Conservation (phyloP, 2,888 invertebrate genomes). For the Leptopilina syphax region DNA sequence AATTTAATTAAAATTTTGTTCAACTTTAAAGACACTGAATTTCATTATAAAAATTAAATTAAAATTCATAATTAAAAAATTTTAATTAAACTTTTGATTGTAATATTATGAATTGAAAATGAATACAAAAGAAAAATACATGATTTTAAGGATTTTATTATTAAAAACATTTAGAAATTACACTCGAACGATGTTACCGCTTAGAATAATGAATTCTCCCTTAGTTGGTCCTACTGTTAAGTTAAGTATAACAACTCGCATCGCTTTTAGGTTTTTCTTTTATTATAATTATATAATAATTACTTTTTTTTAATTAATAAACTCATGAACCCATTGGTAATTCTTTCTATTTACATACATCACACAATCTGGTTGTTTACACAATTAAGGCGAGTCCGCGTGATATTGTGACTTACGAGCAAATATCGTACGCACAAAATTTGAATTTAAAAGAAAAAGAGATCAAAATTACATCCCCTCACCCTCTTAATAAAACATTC, state of each 20-base stretch:
- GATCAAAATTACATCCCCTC: slow-evolving; percentile 47
- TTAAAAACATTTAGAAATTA: slow-evolving; percentile 75
- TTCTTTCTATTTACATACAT: slow-evolving; percentile 43
- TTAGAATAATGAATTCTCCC: slow-evolving; percentile 63
- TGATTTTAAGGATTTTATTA: slow-evolving; percentile 67
- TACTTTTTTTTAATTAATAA: not conserved
- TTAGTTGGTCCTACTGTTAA: slow-evolving; percentile 68
- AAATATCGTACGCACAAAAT: not conserved
- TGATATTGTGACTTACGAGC: slow-evolving; percentile 44
- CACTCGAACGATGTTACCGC: slow-evolving; percentile 66
- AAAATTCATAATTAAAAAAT: too few relatives aligned
- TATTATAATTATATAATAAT: too few relatives aligned
- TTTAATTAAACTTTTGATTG: not conserved
- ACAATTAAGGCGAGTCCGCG: slow-evolving; percentile 49
- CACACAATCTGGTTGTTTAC: slow-evolving; percentile 56
- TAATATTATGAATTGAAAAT: not conserved
- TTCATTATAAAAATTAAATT: too few relatives aligned
- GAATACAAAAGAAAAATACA: slow-evolving; percentile 43
- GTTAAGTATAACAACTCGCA: slow-evolving; percentile 67
- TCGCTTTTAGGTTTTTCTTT: slow-evolving; percentile 43
- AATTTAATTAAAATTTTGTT: too few relatives aligned
- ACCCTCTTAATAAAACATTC: slow-evolving; percentile 38
- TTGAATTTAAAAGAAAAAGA: slow-evolving; percentile 4
- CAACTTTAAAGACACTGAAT: too few relatives aligned
- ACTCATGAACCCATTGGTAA: slow-evolving; percentile 44